phyloP scores from a whole-genome alignment of 2,888 invertebrate species.

The Meta bourneti region DNA sequence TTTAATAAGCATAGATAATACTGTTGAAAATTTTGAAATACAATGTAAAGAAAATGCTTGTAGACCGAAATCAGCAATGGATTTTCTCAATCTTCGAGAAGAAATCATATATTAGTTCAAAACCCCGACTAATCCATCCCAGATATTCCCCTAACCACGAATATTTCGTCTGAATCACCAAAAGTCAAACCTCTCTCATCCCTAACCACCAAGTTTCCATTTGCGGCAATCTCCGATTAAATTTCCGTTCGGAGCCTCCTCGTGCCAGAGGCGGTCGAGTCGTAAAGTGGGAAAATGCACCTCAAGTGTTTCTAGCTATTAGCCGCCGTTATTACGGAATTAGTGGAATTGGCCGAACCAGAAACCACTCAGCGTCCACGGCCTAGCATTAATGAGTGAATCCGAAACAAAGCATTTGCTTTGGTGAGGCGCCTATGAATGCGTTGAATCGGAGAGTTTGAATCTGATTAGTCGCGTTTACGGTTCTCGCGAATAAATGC shows the following conservation, averaged over 20 bases:
- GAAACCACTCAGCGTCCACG: not conserved
- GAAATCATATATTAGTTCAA: not conserved
- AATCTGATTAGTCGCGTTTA: constrained; percentile 48
- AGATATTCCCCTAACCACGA: not conserved
- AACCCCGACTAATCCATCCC: not conserved
- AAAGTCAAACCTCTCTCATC: not conserved
- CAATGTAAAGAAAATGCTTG: no score
- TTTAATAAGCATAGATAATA: no score
- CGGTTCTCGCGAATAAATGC: constrained; percentile 32
- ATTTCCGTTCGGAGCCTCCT: constrained; percentile 7
- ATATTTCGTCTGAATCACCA: not conserved
- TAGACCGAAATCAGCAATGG: no score
- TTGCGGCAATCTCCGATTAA: constrained; percentile 3
- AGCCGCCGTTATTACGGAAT: constrained; percentile 32
- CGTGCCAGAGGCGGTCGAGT: constrained; percentile 6
- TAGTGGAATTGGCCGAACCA: constrained; percentile 34
- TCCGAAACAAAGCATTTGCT: constrained; percentile 4
- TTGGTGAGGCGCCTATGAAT: not conserved
- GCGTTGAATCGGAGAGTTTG: constrained; percentile 7
- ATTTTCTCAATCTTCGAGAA: not conserved
- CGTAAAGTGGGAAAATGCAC: constrained; percentile 40
- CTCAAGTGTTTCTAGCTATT: constrained; percentile 46
- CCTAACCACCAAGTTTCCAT: not conserved
- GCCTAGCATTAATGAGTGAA: constrained; percentile 11
- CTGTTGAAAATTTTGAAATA: no score